phyloP scores from a whole-genome alignment of 2,888 invertebrate species.

The Temnothorax unifasciatus region DNA sequence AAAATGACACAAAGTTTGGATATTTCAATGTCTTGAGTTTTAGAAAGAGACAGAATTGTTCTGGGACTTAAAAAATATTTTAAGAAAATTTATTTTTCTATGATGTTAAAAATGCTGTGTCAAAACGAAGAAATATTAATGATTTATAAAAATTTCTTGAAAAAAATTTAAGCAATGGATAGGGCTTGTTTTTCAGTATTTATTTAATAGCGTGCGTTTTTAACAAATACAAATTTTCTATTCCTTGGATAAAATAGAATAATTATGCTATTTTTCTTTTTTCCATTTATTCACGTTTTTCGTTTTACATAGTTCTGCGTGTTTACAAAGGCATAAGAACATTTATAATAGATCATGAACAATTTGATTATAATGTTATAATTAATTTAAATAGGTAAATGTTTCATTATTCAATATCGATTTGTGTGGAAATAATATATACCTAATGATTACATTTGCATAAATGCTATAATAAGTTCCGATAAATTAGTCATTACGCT shows the following conservation, averaged over 20 bases:
- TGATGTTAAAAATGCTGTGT: not conserved
- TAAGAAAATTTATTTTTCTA: not conserved
- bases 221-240: not conserved
- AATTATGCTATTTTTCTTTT: not conserved
- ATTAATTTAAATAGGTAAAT: constrained; percentile 44
- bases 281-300: not conserved
- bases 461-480: constrained; percentile 14
- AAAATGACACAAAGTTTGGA: not conserved
- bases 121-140: not conserved
- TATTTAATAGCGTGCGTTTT: not conserved
- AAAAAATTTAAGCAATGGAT: not conserved
- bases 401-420: constrained; percentile 24
- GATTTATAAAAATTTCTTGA: not conserved
- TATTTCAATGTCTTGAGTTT: not conserved
- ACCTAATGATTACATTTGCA: not conserved
- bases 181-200: not conserved
- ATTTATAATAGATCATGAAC: not conserved
- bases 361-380: not conserved
- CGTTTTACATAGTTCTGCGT: not conserved
- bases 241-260: not conserved
- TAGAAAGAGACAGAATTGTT: not conserved
- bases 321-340: not conserved
- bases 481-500: constrained; percentile 24
- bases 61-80: not conserved
- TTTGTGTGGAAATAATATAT: constrained; percentile 12